phyloP scores from a whole-genome alignment of 2,797 vertebrate genomes.

The Callimico goeldii region DNA sequence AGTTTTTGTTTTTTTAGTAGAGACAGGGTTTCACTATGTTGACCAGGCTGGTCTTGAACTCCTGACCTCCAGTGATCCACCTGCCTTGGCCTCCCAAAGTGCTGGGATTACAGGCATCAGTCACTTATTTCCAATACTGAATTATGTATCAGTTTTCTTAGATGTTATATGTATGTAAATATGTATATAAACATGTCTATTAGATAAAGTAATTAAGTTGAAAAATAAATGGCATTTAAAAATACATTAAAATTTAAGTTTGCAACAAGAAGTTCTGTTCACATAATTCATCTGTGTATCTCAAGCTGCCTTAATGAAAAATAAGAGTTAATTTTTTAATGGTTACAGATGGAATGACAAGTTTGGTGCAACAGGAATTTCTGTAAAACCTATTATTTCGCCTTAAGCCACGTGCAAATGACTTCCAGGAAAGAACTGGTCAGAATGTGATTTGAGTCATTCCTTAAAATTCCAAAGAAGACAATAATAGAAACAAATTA shows the following conservation, averaged over 20 bases:
- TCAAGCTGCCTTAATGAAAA: neutral
- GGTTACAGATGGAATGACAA: constrained; percentile 43
- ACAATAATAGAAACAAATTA: constrained; percentile 49
- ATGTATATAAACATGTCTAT: neutral
- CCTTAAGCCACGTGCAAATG: constrained; percentile 35
- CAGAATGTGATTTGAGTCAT: constrained; percentile 51
- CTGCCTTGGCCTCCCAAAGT: too few relatives aligned
- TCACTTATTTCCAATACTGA: neutral
- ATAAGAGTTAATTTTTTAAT: neutral
- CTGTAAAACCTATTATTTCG: constrained; percentile 48
- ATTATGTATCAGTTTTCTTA: neutral
- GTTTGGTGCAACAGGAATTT: neutral
- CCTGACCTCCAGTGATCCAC: too few relatives aligned
- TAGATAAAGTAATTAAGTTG: neutral
- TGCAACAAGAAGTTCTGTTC: neutral
- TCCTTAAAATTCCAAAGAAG: constrained; percentile 61
- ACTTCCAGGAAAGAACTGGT: constrained; percentile 57
- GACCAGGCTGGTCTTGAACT: too few relatives aligned
- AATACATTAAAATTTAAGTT: constrained; percentile 11
- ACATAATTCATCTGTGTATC: neutral
- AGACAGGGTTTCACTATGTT: too few relatives aligned
- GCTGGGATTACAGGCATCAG: too few relatives aligned
- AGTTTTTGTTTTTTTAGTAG: too few relatives aligned
- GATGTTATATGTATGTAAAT: neutral
- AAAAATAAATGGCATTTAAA: neutral